phyloP scores from a whole-genome alignment of 2,797 vertebrate species.

The Hoplostethus atlanticus region DNA sequence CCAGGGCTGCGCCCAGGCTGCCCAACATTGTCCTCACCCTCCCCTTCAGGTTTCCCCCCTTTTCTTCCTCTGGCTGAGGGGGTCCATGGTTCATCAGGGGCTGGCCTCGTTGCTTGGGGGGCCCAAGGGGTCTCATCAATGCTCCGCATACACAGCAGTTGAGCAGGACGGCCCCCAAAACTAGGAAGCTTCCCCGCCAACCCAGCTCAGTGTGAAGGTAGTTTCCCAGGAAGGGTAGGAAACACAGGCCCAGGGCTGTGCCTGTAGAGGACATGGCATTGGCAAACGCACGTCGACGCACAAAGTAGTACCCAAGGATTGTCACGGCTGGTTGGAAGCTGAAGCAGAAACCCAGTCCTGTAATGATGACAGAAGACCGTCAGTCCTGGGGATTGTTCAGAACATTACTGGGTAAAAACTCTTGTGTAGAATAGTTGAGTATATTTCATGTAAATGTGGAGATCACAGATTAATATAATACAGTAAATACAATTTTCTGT shows the following conservation, averaged over 20 bases:
- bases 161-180: conserved; percentile 90
- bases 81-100: conserved; percentile 63
- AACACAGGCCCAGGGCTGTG: conserved; percentile 89
- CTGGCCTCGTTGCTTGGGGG: conserved; percentile 40
- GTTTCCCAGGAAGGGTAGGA: conserved; percentile 90
- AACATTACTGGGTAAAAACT: background rate
- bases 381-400: background rate
- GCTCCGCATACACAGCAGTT: conserved; percentile 95
- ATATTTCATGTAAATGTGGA: no score
- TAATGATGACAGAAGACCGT: background rate
- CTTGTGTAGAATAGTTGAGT: no score
- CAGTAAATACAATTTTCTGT: no score
- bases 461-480: no score
- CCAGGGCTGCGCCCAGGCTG: conserved; percentile 67
- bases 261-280: conserved; percentile 93
- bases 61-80: conserved; percentile 25
- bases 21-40: conserved; percentile 14
- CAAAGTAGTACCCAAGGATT: conserved; percentile 93
- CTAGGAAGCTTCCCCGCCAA: conserved; percentile 94
- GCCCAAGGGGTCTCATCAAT: conserved; percentile 89
- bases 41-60: conserved; percentile 16
- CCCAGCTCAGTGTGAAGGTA: conserved; percentile 88
- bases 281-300: conserved; percentile 87
- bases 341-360: conserved; percentile 95
- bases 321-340: conserved; percentile 94